Conservation (phyloP, 2,888 invertebrate species). For the Andrena haemorrhoa region DNA sequence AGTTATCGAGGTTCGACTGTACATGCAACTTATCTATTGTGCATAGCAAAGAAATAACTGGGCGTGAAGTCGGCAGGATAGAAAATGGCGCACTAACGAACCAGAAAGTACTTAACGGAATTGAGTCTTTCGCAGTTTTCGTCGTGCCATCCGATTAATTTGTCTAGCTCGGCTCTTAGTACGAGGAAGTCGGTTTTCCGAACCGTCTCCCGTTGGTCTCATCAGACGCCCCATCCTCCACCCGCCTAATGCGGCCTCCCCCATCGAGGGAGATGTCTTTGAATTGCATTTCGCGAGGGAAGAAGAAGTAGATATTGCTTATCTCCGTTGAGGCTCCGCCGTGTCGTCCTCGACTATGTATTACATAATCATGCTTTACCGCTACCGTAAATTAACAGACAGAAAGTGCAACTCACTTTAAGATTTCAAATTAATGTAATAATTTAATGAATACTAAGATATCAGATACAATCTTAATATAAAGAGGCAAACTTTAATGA, state of each 20-base stretch:
- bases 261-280: constrained; percentile 21
- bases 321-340: neutral
- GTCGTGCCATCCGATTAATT: constrained; percentile 27
- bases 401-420: neutral
- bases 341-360: neutral
- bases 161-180: constrained; percentile 16
- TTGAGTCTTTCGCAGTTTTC: constrained; percentile 8
- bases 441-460: no score
- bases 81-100: constrained; percentile 24
- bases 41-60: neutral
- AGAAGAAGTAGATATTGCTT: neutral
- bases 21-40: neutral
- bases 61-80: neutral
- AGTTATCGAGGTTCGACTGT: no score
- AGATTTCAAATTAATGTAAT: no score
- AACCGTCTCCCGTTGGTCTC: constrained; percentile 11
- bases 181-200: constrained; percentile 23
- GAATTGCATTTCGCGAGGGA: constrained; percentile 5
- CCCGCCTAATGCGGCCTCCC: constrained; percentile 21
- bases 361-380: neutral
- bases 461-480: no score
- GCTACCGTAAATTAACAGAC: neutral
- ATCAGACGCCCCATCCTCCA: constrained; percentile 18
- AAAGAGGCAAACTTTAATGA: no score
- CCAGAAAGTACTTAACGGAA: constrained; percentile 25